Evolutionary conservation across 2,797 vertebrate genomes (phyloP).

Genomic region (Anabacerthia variegaticeps): DNA sequence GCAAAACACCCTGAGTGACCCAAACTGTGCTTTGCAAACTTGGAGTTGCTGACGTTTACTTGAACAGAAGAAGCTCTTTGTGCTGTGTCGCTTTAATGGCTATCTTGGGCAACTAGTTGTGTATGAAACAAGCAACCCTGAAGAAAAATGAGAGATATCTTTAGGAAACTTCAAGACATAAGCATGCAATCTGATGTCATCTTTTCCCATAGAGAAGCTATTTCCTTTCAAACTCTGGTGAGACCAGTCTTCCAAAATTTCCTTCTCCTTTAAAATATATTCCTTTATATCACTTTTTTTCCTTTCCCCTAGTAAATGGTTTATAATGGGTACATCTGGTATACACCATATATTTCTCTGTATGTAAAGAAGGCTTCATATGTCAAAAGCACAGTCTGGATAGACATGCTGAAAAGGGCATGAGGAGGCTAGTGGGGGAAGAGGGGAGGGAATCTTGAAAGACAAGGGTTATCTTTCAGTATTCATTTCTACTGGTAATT

Average conservation of each 20-base stretch:
- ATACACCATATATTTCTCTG: not conserved
- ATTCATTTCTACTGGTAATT: slow-evolving; percentile 74
- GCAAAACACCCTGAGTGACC: not conserved
- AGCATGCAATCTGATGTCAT: slow-evolving; percentile 60
- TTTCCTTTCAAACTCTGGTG: slow-evolving; percentile 22
- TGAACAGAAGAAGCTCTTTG: slow-evolving; percentile 63
- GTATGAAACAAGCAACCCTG: slow-evolving; percentile 52
- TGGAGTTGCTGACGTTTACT: not conserved
- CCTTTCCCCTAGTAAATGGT: not conserved
- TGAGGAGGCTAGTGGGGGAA: slow-evolving; percentile 29
- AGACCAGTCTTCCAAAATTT: not conserved
- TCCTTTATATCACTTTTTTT: not conserved
- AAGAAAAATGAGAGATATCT: slow-evolving; percentile 22
- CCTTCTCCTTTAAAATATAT: not conserved
- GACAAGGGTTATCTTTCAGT: slow-evolving; percentile 74
- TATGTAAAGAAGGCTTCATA: not conserved
- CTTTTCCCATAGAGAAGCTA: not conserved
- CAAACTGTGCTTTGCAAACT: not conserved
- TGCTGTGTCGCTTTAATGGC: slow-evolving; percentile 26
- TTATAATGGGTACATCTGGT: slow-evolving; percentile 4
- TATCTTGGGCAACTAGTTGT: slow-evolving; percentile 15
- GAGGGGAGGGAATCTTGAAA: slow-evolving; percentile 45
- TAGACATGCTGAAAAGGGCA: slow-evolving; percentile 14
- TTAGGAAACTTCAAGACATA: slow-evolving; percentile 14
- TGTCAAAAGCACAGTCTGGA: not conserved